Evolutionary conservation across 2,113 vertebrate species (phyloP).

Genomic region (Zosterops japonicus): DNA sequence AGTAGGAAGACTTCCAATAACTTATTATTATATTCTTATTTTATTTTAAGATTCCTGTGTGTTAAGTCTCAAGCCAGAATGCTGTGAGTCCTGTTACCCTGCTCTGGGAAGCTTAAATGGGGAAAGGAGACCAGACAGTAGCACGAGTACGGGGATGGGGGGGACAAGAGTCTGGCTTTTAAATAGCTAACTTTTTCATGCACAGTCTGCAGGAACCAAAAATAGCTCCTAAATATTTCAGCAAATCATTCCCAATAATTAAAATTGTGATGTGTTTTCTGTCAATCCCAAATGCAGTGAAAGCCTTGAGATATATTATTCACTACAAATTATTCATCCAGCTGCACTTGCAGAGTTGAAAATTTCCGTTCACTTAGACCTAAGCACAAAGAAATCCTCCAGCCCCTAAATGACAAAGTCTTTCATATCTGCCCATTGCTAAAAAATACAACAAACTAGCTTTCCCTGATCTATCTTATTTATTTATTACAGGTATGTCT

Average conservation of each 20-base stretch:
- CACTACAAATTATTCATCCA: slow-evolving; percentile 51
- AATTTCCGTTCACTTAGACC: slow-evolving; percentile 15
- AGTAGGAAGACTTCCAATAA: background rate
- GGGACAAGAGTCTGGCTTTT: background rate
- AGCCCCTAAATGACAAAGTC: background rate
- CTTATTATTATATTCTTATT: background rate
- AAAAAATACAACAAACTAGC: background rate
- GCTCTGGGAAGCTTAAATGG: background rate
- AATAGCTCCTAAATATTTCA: slow-evolving; percentile 60
- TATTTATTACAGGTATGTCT: background rate
- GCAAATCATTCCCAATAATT: slow-evolving; percentile 58
- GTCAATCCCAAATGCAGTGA: slow-evolving; percentile 42
- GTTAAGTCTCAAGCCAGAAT: background rate
- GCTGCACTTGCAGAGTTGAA: slow-evolving; percentile 40
- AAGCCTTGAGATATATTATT: slow-evolving; percentile 42
- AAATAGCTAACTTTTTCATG: slow-evolving; percentile 32
- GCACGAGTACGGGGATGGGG: background rate
- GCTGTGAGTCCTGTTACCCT: background rate
- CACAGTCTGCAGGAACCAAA: slow-evolving; percentile 40
- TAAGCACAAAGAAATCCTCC: background rate
- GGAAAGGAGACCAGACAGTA: background rate
- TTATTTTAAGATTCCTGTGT: background rate
- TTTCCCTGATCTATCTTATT: background rate
- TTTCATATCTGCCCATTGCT: background rate
- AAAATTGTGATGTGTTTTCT: slow-evolving; percentile 60